These are phyloP conservation scores for Diarsia mendica DNA, from an alignment of 2,888 invertebrate species.

Conservation along the genomic window DNA sequence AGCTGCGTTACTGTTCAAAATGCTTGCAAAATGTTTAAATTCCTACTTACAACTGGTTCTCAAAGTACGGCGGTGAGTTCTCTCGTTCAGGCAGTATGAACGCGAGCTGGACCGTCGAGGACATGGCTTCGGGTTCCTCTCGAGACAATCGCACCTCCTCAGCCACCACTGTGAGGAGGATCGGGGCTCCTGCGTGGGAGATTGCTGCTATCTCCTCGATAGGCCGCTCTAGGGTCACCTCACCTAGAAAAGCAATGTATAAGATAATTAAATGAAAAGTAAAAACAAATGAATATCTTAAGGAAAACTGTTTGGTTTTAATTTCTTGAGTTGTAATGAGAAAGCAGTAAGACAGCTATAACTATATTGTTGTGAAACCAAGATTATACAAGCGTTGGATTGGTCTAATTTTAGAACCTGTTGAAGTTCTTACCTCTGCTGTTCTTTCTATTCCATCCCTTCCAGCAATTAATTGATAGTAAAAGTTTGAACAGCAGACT, in stretches of 20 bases:
- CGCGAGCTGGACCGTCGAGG: conserved; percentile 95
- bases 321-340: neutral
- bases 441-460: too few relatives aligned
- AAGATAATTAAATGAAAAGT: neutral
- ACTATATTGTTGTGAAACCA: too few relatives aligned
- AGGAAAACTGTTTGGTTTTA: neutral
- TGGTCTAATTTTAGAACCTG: too few relatives aligned
- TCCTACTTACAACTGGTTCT: conserved; percentile 93
- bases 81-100: conserved; percentile 94
- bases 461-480: too few relatives aligned
- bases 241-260: conserved; percentile 76
- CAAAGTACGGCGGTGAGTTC: conserved; percentile 94
- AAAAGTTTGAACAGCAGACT: too few relatives aligned
- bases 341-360: neutral
- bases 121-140: conserved; percentile 94
- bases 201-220: conserved; percentile 95
- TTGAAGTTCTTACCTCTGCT: too few relatives aligned
- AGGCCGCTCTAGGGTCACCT: conserved; percentile 91
- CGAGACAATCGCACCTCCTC: conserved; percentile 95
- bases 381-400: too few relatives aligned
- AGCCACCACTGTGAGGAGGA: conserved; percentile 95
- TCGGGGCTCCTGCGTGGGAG: conserved; percentile 95
- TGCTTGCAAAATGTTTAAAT: neutral
- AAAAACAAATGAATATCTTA: neutral
- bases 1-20: neutral